A percentile compares a stretch with the other conserved stretches of the same genome.
Evolutionary conservation across 2,113 vertebrate genomes (phyloP).

Genomic region (Pygoscelis adeliae): DNA sequence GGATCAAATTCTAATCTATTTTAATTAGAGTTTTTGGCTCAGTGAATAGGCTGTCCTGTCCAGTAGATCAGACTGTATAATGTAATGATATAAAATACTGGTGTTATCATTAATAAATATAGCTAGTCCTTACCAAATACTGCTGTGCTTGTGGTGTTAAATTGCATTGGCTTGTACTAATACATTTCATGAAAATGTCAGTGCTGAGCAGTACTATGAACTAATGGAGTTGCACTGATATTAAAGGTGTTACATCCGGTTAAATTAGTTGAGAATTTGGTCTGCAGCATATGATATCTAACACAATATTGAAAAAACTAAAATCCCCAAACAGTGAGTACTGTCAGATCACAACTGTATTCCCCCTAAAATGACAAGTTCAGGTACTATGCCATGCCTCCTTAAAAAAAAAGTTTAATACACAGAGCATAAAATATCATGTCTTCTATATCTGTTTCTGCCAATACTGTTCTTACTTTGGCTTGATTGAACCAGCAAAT

Average conservation of each 20-base stretch:
- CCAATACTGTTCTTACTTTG: neutral
- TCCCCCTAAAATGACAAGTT: neutral
- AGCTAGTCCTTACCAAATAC: neutral
- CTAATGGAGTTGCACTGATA: neutral
- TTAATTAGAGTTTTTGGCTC: neutral
- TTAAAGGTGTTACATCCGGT: neutral
- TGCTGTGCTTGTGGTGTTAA: neutral
- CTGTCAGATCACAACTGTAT: neutral
- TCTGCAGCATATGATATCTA: neutral
- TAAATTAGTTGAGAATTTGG: neutral
- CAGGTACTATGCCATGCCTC: neutral
- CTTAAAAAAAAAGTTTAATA: neutral
- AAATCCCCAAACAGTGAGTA: neutral
- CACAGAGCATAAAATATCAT: neutral
- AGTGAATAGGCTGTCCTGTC: neutral
- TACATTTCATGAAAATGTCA: neutral
- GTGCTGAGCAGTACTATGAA: neutral
- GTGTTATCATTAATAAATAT: neutral
- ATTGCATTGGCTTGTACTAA: neutral
- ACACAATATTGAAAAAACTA: neutral
- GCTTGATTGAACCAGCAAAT: neutral
- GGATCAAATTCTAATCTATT: slow-evolving; percentile 3
- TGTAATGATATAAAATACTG: neutral
- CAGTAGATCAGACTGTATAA: neutral
- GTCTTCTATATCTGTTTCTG: neutral